Base-by-base conservation (phyloP, 2,888 invertebrate species). In the Melieria omissa region DNA sequence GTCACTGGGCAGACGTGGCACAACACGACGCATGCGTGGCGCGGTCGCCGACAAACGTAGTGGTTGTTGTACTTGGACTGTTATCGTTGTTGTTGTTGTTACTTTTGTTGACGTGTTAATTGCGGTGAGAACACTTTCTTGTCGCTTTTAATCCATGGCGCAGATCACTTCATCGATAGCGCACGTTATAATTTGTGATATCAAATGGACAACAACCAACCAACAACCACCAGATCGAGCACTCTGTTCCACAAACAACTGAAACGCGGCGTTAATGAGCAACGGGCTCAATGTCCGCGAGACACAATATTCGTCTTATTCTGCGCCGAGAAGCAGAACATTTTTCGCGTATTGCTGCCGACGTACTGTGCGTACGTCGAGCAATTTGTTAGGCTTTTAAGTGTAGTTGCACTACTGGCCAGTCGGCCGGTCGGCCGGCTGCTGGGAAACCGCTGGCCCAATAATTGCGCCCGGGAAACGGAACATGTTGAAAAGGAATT, bases 401-500 rank as follows among this genome's bases (percentile, higher is more conserved):
- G 65, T 64, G 52, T 44, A 9, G 49, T 57, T 57, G 55, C 45
- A 4, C 10, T 64, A 42, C 46, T 62, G 45, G 47, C 45, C 66
- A 42, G 66, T 49, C 49, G 60, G 58, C 2, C 41, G 14, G 57
- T 52, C 57, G 62, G 62, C 10, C 16, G 41, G 52, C 52, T 57
- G 63, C 55, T 61, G 41, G 16, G 47, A 70, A 70, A 70, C 70
- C 62, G 49, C 58, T 65, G 60, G 58, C 45, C 55, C 49, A 49
- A 8, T 49, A 29, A 70, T 68, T 65, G 29, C 14, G 49, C 16
- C 64, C 29, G 29, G 29, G 29, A 29, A 29, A 61, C 42, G 54
- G 65, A 71, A 75, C 45, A 72, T 72, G 67, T 71, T 71, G 66
- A 73, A 75, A 74, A 72, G 71, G 69, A 70, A 74, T 72, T 14